Conservation (phyloP, 2,113 vertebrate genomes). For the Hemibagrus wyckioides region DNA sequence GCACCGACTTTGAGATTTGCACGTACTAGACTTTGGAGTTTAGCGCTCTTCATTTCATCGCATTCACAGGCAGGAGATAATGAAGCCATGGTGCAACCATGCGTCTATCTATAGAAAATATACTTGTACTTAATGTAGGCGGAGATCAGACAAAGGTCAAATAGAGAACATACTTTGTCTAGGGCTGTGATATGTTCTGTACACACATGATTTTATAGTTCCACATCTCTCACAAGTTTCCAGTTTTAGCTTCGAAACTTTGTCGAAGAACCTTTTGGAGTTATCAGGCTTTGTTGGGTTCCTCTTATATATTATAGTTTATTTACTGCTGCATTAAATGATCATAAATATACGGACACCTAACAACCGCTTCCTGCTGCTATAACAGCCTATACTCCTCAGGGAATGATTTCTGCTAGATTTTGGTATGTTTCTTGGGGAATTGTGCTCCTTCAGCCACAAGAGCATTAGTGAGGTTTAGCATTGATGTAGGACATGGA, state of each 20-base stretch:
- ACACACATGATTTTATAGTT: not conserved
- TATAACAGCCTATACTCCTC: not conserved
- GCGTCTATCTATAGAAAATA: not conserved
- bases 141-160: conserved; percentile 1
- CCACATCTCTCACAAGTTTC: not conserved
- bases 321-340: not conserved
- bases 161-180: not conserved
- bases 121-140: conserved; percentile 9
- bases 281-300: not conserved
- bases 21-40: not conserved
- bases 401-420: not conserved
- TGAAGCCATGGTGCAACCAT: not conserved
- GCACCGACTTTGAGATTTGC: not conserved
- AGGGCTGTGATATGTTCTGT: not conserved
- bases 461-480: not conserved
- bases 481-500: not conserved
- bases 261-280: not conserved
- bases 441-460: not conserved
- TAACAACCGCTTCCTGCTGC: not conserved
- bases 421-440: not conserved
- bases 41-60: not conserved
- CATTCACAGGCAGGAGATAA: not conserved
- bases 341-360: not conserved
- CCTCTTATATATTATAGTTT: not conserved
- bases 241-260: not conserved